These are phyloP conservation scores for Scolopax mira DNA, from an alignment of 2,113 vertebrate species.

Conservation along the genomic window DNA sequence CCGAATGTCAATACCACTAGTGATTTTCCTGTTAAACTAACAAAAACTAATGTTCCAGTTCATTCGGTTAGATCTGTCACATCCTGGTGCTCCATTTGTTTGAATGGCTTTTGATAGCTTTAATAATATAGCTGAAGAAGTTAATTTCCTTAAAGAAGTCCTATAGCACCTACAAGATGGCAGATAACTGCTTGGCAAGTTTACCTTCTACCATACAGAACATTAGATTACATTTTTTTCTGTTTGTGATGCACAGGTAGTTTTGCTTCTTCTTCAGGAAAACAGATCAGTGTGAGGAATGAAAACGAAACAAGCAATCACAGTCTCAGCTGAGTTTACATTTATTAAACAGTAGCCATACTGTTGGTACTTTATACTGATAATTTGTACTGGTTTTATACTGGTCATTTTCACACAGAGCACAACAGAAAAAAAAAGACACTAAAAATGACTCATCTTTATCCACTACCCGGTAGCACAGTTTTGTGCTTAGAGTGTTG, in stretches of 20 bases:
- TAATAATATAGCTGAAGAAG: background rate
- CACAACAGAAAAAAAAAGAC: background rate
- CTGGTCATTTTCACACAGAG: background rate
- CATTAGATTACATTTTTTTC: background rate
- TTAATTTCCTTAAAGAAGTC: background rate
- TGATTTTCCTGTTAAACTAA: slow-evolving; percentile 31
- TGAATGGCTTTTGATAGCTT: background rate
- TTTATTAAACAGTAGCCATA: background rate
- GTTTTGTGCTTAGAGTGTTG: background rate
- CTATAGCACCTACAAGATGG: background rate
- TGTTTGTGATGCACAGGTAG: background rate
- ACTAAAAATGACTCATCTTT: background rate
- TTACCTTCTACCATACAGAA: background rate
- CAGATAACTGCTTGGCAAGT: background rate
- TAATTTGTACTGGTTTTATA: background rate
- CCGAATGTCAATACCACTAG: background rate
- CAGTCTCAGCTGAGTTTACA: background rate
- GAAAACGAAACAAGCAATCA: background rate
- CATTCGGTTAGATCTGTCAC: background rate
- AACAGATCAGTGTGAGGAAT: background rate
- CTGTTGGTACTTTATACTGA: background rate
- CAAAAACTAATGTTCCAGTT: slow-evolving; percentile 12
- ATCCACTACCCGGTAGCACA: background rate
- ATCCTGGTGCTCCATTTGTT: background rate
- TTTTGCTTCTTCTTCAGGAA: background rate